Base-by-base conservation (phyloP, 2,888 invertebrate genomes). In the Hydroisotoma schaefferi region DNA sequence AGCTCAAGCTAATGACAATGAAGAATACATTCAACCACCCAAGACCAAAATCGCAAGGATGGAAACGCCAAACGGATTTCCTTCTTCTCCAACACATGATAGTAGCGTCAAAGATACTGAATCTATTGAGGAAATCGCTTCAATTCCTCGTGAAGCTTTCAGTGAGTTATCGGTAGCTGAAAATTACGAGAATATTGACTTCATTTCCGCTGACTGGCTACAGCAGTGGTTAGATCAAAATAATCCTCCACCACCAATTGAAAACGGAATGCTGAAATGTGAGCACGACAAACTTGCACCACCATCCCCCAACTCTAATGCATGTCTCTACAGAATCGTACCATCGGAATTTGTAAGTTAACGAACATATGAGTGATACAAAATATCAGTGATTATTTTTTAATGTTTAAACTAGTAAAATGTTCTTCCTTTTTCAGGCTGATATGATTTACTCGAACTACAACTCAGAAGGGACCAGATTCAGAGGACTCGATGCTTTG, bases 181-280 rank as follows among this genome's bases (percentile, higher is more conserved):
- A 18, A 43, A 10, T 20, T 6, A 18, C 43, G 43, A 20, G 18
- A 20, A 18, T n/a, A 20, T 18, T 43, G 80, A 82, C 67, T 82
- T 81, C 77, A 75, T 83, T 26, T 76, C 80, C 8, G 77, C 76
- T 2, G 78, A 78, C 23, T 83, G 83, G 83, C 69, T 83, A 10
- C 75, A 74, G 1, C 78, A 80, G 56, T 83, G 82, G 82, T 69
- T 83, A 2, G 76, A 75, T 65, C 69, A 20, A 58, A 65, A 37
- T 73, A 74, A 53, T 46, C 57, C 62, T 6, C 75, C 80, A 4
- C 72, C 77, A 18, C 75, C 78, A 8, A 77, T 83, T 18, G 78
- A 81, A 63, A 80, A 81, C 70, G 73, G 75, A 3, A 68, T 69
- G 5, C 74, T 80, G 15, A 68, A 79, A 18, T 83, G 83, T 72